Conservation (phyloP, 2,888 invertebrate genomes). For the Anthoptus insignis region DNA sequence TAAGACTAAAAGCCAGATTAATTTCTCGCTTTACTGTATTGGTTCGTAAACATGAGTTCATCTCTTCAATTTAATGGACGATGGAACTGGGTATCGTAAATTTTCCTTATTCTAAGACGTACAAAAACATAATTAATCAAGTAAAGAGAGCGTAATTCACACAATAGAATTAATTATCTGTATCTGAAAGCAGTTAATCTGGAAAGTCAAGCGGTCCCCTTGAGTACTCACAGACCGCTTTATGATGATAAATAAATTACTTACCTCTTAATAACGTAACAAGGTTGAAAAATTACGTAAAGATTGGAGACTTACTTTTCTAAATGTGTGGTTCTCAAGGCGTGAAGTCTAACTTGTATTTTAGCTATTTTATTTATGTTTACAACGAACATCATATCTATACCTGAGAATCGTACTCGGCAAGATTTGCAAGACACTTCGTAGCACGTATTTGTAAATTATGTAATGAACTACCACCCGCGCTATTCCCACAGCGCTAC, state of each 20-base stretch:
- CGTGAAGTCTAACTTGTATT: no score
- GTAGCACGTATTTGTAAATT: no score
- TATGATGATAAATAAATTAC: not conserved
- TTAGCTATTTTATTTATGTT: no score
- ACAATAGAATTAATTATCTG: conserved; percentile 12
- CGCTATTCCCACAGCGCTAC: no score
- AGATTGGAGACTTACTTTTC: not conserved
- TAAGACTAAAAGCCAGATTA: no score
- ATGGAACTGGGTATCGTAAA: not conserved
- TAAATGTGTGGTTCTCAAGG: no score
- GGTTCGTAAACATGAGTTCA: no score
- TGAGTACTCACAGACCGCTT: conserved; percentile 1
- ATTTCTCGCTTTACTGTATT: no score
- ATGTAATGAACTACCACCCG: no score
- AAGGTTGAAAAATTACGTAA: not conserved
- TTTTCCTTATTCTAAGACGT: not conserved
- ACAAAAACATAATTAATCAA: conserved; percentile 2
- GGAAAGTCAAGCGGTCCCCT: not conserved
- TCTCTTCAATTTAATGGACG: not conserved
- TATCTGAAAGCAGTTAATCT: conserved; percentile 7
- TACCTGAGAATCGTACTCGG: no score
- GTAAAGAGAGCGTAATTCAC: not conserved
- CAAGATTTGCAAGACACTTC: no score
- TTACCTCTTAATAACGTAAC: not conserved
- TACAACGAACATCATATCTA: no score